phyloP scores from a whole-genome alignment of 2,888 invertebrate genomes.

The Agrenia bidenticulata region DNA sequence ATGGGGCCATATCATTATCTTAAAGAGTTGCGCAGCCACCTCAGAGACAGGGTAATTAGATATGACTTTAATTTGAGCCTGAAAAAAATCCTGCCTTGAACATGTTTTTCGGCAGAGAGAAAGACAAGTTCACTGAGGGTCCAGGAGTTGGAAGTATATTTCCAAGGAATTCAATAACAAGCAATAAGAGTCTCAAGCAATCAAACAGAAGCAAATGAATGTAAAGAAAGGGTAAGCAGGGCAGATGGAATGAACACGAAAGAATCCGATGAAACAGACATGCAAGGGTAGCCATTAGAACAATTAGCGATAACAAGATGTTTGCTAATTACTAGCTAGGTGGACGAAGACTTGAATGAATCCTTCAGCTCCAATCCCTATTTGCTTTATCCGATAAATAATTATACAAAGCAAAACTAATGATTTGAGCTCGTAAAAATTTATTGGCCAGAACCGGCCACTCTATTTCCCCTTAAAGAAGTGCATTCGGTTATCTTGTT shows the following conservation, averaged over 20 bases:
- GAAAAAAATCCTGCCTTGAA: too few relatives aligned
- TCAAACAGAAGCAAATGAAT: background rate
- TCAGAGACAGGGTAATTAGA: too few relatives aligned
- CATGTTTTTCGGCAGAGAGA: too few relatives aligned
- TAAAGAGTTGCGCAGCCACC: too few relatives aligned
- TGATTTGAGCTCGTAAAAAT: conserved; percentile 32
- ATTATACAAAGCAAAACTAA: conserved; percentile 18
- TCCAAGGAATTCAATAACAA: background rate
- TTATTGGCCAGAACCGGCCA: conserved; percentile 30
- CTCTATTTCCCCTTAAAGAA: too few relatives aligned
- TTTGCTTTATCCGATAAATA: conserved; percentile 11
- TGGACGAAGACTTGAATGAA: conserved; percentile 8
- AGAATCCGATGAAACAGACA: conserved; percentile 32
- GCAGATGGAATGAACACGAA: conserved; percentile 40
- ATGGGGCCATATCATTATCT: too few relatives aligned
- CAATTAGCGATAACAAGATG: conserved; percentile 24
- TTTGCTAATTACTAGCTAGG: conserved; percentile 20
- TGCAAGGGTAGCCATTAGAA: background rate
- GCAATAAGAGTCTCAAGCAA: background rate
- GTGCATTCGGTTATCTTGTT: too few relatives aligned
- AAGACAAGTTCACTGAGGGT: too few relatives aligned
- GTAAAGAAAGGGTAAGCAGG: background rate
- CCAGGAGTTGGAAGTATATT: too few relatives aligned
- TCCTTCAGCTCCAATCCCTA: background rate
- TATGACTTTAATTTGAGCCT: too few relatives aligned